Base-by-base conservation (phyloP, 2,113 vertebrate genomes). In the Leucoraja erinaceus region DNA sequence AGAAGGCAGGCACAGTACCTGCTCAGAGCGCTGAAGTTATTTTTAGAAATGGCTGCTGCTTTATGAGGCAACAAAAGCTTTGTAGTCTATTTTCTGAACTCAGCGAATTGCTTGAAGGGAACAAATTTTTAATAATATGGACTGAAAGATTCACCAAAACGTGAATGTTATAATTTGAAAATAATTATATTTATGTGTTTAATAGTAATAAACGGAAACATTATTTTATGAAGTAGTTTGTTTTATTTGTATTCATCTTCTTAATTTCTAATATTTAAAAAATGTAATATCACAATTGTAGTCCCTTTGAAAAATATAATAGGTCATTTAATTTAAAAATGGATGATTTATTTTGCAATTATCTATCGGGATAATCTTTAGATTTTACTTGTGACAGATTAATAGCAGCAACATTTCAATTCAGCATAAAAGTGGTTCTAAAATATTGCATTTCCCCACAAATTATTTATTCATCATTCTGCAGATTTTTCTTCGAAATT, bases 1-100 rank as follows among this genome's bases (percentile, higher is more conserved):
- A 94, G 97, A 95, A 96, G 97, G 97, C 97, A 97, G 95, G 94
- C 94, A 95, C 95, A 95, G 90, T 95, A 96, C 94, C 96, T 96
- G 96, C 95, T 97, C 95, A 93, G 94, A 95, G 95, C 94, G 79
- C 93, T 94, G 94, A 93, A 77, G 94, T 96, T 99, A 98, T 99
- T 98, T 98, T 97, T 98, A 98, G 96, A 95, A 94, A 94, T 95
- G 94, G 94, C 96, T 95, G 96, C 95, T 95, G 97, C 96, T 97
- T 97, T 97, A 97, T 97, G 97, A 97, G 98, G 97, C 97, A 97
- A 96, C 95, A 93, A 94, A 96, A 95, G 96, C 95, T 96, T 96
- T 94, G 97, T 97, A 95, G 96, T 95, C 96, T 96, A 95, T 97
- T 96, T 96, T 93, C 95, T 95, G 93, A 86, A 68, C 94, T 33